Evolutionary conservation across 2,888 invertebrate species (phyloP), one percentile per base, ranked within the genome.

Genomic region (Plebejus argus): DNA sequence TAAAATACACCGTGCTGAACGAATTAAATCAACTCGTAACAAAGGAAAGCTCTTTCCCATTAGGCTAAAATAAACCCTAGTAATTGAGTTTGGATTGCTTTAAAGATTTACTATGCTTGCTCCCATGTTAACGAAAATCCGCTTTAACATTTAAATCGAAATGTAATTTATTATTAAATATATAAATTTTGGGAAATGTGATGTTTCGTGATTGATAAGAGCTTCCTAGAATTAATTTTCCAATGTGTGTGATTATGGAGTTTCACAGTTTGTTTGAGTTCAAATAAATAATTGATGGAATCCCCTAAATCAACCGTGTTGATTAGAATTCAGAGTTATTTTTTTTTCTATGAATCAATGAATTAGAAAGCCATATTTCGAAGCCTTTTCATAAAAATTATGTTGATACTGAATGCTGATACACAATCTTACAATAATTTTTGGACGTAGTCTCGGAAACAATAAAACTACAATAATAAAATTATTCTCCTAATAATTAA

Each of bases 71-170:
- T 86, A 91, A 91, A 92, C 90, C 86, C 83, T 88, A 87, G 91
- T 92, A 91, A 92, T 92, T 91, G 92, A 92, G 89, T 92, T 92
- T 90, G 88, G 87, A 91, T 91, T 89, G 91, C 89, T 90, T 91
- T 89, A 91, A 91, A 91, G 90, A 91, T 91, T 91, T 90, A 88
- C 88, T 89, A 86, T 88, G 86, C 86, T 86, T 86, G 86, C 84
- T 80, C 81, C 80, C 83, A 79, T 79, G 82, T 84, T 84, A 88
- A 86, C 86, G 87, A 86, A 86, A 86, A 87, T 85, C 84, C 84
- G 83, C 82, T 84, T 84, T 82, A 78, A 83, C 83, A 85, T 85
- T 88, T 88, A 87, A 89, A 89, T 89, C 87, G 86, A 88, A 89
- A 80, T 76, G 76, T 78, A 78, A 77, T 79, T 78, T 77, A 72